These are phyloP conservation scores for Lamellibrachia columna DNA, from an alignment of 2,888 invertebrate genomes.

Conservation along the genomic window DNA sequence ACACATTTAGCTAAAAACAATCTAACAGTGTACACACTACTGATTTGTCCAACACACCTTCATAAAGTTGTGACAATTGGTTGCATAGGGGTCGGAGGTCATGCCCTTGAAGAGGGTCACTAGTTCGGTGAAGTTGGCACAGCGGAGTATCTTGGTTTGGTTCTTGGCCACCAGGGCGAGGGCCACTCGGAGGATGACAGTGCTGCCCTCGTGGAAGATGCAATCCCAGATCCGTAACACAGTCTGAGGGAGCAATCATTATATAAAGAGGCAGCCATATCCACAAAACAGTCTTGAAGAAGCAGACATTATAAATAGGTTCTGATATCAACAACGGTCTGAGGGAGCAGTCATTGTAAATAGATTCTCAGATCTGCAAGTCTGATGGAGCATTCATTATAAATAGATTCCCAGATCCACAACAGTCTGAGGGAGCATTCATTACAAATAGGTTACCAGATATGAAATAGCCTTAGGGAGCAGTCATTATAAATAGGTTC, in stretches of 20 bases:
- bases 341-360: too few species aligned
- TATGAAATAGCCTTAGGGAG: too few species aligned
- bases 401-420: too few species aligned
- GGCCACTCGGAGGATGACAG: constrained; percentile 89
- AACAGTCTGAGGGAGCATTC: too few species aligned
- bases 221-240: constrained; percentile 96
- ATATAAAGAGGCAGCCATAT: background rate
- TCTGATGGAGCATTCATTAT: too few species aligned
- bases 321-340: too few species aligned
- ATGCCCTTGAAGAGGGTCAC: constrained; percentile 85
- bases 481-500: too few species aligned
- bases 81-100: constrained; percentile 79
- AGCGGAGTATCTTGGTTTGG: constrained; percentile 73
- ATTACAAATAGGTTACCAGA: too few species aligned
- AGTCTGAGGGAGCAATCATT: constrained; percentile 70
- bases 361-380: too few species aligned
- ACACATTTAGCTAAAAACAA: too few species aligned
- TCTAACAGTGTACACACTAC: background rate
- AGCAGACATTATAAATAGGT: too few species aligned
- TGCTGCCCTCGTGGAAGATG: constrained; percentile 91
- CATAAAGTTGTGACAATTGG: constrained; percentile 90
- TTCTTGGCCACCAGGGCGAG: constrained; percentile 77
- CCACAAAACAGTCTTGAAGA: too few species aligned
- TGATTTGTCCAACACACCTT: constrained; percentile 71
- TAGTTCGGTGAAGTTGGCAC: constrained; percentile 82